Percentiles rank a stretch among this genome's conserved stretches.
Evolutionary conservation across 2,888 invertebrate species (phyloP).

Genomic region (Sussaba pulchella): DNA sequence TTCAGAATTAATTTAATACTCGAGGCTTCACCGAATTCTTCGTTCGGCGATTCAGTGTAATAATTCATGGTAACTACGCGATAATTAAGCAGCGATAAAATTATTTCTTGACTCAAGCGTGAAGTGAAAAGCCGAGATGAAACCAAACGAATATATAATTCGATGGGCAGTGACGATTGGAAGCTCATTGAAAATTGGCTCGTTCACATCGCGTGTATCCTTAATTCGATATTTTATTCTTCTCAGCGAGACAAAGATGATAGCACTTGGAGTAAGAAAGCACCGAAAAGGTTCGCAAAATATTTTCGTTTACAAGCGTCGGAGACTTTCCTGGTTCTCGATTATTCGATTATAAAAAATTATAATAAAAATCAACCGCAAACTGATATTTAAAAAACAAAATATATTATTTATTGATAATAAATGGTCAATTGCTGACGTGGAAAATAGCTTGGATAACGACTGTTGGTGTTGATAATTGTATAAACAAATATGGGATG

Average conservation of each 20-base stretch:
- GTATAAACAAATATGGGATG: conserved; percentile 53
- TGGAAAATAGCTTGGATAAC: conserved; percentile 12
- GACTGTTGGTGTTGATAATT: conserved; percentile 25
- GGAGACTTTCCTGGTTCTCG: conserved; percentile 43
- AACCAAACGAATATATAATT: conserved; percentile 40
- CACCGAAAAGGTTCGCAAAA: conserved; percentile 63
- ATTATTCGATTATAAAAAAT: background rate
- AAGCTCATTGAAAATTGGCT: conserved; percentile 67
- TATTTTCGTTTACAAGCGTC: conserved; percentile 22
- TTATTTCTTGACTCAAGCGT: background rate
- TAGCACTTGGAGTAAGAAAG: conserved; percentile 66
- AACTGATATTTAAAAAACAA: conserved; percentile 5
- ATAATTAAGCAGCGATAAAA: conserved; percentile 35
- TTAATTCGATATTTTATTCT: conserved; percentile 67
- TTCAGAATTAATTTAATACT: conserved; percentile 54
- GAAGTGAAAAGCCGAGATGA: background rate
- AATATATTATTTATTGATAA: conserved; percentile 32
- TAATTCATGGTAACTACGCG: conserved; percentile 36
- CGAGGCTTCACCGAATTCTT: conserved; percentile 50
- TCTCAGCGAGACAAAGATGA: conserved; percentile 71
- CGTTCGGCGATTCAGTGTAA: background rate
- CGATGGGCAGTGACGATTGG: conserved; percentile 76
- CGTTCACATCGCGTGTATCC: conserved; percentile 32
- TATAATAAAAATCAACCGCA: conserved; percentile 7
- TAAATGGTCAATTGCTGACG: conserved; percentile 24